Conservation (phyloP, 2,113 vertebrate species). For the Ceratotherium simum region DNA sequence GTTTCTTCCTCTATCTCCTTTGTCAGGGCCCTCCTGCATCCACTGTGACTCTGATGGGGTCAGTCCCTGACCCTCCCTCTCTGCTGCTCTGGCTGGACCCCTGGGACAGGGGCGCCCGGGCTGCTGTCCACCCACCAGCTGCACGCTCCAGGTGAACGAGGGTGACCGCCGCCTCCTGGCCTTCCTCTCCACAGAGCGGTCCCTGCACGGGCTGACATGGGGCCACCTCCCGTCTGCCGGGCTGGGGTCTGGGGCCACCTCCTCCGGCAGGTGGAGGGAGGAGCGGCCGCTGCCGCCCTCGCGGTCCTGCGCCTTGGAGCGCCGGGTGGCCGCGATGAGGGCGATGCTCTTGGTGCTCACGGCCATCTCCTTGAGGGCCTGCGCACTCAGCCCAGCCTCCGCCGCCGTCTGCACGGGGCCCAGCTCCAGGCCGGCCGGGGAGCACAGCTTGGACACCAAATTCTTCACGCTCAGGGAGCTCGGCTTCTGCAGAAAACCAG, state of each 20-base stretch:
- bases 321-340: conserved; percentile 78
- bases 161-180: conserved; percentile 67
- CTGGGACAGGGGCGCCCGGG: background rate
- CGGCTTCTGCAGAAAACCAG: conserved; percentile 32
- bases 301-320: conserved; percentile 58
- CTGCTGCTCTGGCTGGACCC: background rate
- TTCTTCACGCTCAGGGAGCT: background rate
- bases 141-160: conserved; percentile 68
- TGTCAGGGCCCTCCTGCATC: background rate
- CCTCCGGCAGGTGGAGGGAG: conserved; percentile 56
- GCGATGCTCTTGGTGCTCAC: conserved; percentile 84
- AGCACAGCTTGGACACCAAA: conserved; percentile 21
- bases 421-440: background rate
- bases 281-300: background rate
- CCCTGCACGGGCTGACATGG: background rate
- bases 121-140: conserved; percentile 20
- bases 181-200: conserved; percentile 64
- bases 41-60: accelerated
- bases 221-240: conserved; percentile 34
- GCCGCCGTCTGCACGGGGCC: background rate
- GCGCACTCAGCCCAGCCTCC: conserved; percentile 38
- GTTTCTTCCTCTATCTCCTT: background rate
- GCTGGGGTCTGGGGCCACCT: background rate
- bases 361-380: conserved; percentile 81
- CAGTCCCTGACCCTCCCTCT: no score